Percentiles rank a stretch among this genome's conserved stretches.
phyloP scores from a whole-genome alignment of 2,888 invertebrate species.

The Griposia aprilina region DNA sequence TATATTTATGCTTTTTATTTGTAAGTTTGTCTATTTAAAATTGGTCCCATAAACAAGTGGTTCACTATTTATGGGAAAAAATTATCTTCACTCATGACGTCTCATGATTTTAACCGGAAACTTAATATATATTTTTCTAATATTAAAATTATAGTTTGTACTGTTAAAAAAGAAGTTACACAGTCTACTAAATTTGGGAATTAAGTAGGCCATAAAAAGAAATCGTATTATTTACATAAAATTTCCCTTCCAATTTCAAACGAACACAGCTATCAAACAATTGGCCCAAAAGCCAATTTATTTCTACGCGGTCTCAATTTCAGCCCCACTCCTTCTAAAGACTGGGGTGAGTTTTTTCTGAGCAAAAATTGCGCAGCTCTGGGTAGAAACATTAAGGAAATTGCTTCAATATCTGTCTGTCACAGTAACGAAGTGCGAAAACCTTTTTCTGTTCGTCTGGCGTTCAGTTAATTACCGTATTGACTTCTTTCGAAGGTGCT shows the following conservation, averaged over 20 bases:
- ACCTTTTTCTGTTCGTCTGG: slow-evolving; percentile 50
- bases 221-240: not conserved
- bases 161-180: not conserved
- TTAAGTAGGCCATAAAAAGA: not conserved
- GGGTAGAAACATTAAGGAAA: slow-evolving; percentile 46
- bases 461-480: slow-evolving; percentile 57
- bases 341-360: not conserved
- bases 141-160: not conserved
- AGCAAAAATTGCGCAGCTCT: slow-evolving; percentile 12
- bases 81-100: not conserved
- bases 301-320: slow-evolving; percentile 24
- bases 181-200: not conserved
- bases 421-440: slow-evolving; percentile 31
- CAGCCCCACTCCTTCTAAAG: slow-evolving; percentile 5
- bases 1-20: too few relatives aligned
- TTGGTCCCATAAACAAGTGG: not conserved
- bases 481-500: slow-evolving; percentile 24
- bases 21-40: not conserved
- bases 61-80: not conserved
- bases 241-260: slow-evolving; percentile 7
- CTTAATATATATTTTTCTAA: not conserved
- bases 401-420: slow-evolving; percentile 58
- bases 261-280: slow-evolving; percentile 26
- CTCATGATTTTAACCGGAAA: not conserved
- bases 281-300: slow-evolving; percentile 36